Percentiles rank a stretch among this genome's conserved stretches.
These are phyloP conservation scores for Pseudanteris insignis DNA, from an alignment of 2,888 invertebrate genomes.

Conservation along the genomic window DNA sequence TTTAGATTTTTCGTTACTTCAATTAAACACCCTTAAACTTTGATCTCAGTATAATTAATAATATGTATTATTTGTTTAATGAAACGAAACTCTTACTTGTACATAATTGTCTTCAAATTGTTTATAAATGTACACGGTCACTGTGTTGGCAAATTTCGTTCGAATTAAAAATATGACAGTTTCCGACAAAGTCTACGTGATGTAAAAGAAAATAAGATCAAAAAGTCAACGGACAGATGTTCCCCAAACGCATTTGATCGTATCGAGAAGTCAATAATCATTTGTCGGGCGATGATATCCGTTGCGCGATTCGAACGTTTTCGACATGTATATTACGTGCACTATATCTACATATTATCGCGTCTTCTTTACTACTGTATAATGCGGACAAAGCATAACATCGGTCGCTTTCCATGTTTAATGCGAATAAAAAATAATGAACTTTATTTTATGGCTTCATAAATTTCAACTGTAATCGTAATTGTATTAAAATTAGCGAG, in stretches of 20 bases:
- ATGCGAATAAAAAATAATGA: slow-evolving; percentile 26
- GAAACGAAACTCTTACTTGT: too few relatives aligned
- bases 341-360: slow-evolving; percentile 19
- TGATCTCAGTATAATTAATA: too few relatives aligned
- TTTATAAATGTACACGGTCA: too few relatives aligned
- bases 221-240: slow-evolving; percentile 23
- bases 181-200: too few relatives aligned
- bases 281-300: slow-evolving; percentile 34
- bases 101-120: too few relatives aligned
- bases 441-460: slow-evolving; percentile 25
- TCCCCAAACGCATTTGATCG: slow-evolving; percentile 7
- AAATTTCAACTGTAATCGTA: slow-evolving; percentile 27
- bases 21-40: too few relatives aligned
- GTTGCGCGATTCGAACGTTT: slow-evolving; percentile 15
- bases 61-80: too few relatives aligned
- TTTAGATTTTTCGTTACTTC: too few relatives aligned
- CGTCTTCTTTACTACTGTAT: slow-evolving; percentile 16
- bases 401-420: slow-evolving; percentile 18
- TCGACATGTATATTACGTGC: slow-evolving; percentile 26
- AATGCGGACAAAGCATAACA: slow-evolving; percentile 19
- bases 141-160: too few relatives aligned
- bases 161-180: too few relatives aligned
- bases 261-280: slow-evolving; percentile 33
- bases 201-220: slow-evolving; percentile 9
- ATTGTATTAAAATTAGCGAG: slow-evolving; percentile 12